A percentile compares a stretch with the other conserved stretches of the same genome.
Evolutionary conservation across 2,888 invertebrate genomes (phyloP).

Genomic region (Eristalis tenax): DNA sequence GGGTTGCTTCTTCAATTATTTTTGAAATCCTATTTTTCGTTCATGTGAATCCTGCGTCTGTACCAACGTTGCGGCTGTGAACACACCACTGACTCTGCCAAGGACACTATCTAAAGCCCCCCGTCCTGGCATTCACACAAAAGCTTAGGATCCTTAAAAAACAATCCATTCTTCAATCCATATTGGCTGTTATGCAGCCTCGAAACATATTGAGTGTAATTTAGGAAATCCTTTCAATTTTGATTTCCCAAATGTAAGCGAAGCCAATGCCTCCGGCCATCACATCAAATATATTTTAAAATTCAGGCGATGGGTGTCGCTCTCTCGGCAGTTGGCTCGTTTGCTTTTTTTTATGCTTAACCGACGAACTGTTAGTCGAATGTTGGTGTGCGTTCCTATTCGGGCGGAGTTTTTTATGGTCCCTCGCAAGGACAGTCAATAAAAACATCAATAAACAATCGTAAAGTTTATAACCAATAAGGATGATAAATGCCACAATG

Average conservation of each 20-base stretch:
- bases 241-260: not conserved
- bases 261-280: not conserved
- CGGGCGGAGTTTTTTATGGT: conserved; percentile 15
- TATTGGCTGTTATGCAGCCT: not conserved
- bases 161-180: not conserved
- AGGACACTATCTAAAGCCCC: no score
- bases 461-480: conserved; percentile 58
- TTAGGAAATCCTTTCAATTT: not conserved
- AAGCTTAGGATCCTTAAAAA: not conserved
- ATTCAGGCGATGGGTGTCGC: not conserved
- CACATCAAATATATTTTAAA: not conserved
- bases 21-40: no score
- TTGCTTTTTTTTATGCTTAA: not conserved
- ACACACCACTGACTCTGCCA: no score
- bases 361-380: conserved; percentile 17
- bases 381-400: not conserved
- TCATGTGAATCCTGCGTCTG: no score
- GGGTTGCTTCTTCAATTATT: no score
- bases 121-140: no score
- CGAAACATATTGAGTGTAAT: not conserved
- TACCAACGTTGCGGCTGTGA: no score
- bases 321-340: not conserved
- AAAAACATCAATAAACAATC: conserved; percentile 53
- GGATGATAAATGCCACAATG: conserved; percentile 46
- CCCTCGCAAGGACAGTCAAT: conserved; percentile 7